These are phyloP conservation scores for Scarus forsteni DNA, from an alignment of 2,797 vertebrate species.

Conservation along the genomic window DNA sequence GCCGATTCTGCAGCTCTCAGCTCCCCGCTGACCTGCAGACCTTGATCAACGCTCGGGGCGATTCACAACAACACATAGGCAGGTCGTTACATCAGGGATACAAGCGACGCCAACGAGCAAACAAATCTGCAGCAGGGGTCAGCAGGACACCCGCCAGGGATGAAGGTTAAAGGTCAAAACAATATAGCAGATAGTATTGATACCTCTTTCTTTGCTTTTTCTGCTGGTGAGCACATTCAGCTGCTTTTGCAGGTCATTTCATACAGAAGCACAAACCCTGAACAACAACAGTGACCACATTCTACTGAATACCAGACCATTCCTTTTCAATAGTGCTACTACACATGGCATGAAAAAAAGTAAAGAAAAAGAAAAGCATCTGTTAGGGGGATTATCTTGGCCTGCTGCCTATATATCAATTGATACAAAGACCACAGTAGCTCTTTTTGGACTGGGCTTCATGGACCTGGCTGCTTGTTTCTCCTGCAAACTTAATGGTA, in stretches of 20 bases:
- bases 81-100: conserved; percentile 19
- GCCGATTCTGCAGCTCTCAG: conserved; percentile 56
- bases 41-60: conserved; percentile 44
- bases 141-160: conserved; percentile 7
- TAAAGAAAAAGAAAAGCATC: too few species aligned
- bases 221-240: neutral
- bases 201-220: conserved; percentile 3
- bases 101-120: conserved; percentile 28
- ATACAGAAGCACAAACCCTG: too few species aligned
- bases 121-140: conserved; percentile 12
- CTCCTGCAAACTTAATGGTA: too few species aligned
- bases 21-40: conserved; percentile 63
- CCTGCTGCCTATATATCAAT: too few species aligned
- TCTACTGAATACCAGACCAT: too few species aligned
- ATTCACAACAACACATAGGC: conserved; percentile 36
- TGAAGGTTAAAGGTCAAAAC: conserved; percentile 46
- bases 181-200: neutral
- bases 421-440: too few species aligned
- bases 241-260: neutral
- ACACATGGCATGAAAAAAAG: too few species aligned
- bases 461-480: too few species aligned
- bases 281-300: too few species aligned
- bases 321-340: too few species aligned
- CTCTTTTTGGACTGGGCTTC: too few species aligned
- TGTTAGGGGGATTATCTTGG: too few species aligned